Conservation (phyloP, 64 coral and sea anemone species). For the Orbicella faveolata region DNA sequence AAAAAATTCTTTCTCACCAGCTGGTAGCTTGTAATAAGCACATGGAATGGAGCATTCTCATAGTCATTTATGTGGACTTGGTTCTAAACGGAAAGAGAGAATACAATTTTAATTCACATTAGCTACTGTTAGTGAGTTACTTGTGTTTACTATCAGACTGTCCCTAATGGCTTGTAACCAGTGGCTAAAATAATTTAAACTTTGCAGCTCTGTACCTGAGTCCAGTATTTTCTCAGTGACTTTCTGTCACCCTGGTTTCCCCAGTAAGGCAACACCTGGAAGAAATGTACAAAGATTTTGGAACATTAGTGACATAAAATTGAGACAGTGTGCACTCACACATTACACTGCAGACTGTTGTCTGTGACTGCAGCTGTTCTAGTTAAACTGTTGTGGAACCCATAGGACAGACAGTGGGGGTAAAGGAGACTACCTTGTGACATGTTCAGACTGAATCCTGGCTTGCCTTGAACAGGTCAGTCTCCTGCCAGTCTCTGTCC, state of each 20-base stretch:
- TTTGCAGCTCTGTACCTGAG: slow-evolving; percentile 60
- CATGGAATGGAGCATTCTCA: slow-evolving; percentile 92
- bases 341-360: too few relatives aligned
- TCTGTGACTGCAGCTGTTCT: too few relatives aligned
- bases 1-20: slow-evolving; percentile 48
- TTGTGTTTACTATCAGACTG: background rate
- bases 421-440: too few relatives aligned
- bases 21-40: slow-evolving; percentile 96
- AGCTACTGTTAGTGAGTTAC: background rate
- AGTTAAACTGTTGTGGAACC: too few relatives aligned
- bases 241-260: slow-evolving; percentile 97
- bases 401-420: too few relatives aligned
- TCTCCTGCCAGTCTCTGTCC: too few relatives aligned
- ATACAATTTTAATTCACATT: background rate
- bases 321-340: too few relatives aligned
- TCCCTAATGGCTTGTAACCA: background rate
- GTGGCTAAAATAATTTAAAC: background rate
- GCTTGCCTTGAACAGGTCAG: too few relatives aligned
- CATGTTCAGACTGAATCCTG: too few relatives aligned
- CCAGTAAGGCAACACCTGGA: slow-evolving; percentile 94
- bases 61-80: slow-evolving; percentile 91
- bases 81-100: slow-evolving; percentile 62
- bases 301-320: too few relatives aligned
- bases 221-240: slow-evolving; percentile 98
- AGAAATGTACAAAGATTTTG: background rate